A percentile compares a stretch with the other conserved stretches of the same genome.
Conservation (phyloP, 2,888 invertebrate species). For the Mythimna pallens region DNA sequence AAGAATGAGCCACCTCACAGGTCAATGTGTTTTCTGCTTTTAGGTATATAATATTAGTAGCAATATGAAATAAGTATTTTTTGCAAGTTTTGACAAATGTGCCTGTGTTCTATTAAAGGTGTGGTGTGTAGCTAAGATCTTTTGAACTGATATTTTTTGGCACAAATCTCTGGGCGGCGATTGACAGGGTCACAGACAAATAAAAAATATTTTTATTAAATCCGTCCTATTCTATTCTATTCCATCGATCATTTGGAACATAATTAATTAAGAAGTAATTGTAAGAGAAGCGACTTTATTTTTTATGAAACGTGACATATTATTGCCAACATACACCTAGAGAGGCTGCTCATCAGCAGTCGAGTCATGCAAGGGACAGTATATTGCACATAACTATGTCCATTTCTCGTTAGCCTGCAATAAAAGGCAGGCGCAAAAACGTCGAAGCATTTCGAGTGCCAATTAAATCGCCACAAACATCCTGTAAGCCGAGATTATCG, state of each 20-base stretch:
- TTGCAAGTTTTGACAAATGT: too few relatives aligned
- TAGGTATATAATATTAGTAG: too few relatives aligned
- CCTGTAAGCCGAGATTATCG: slow-evolving; percentile 89
- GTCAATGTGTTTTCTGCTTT: too few relatives aligned
- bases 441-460: slow-evolving; percentile 85
- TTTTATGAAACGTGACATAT: slow-evolving; percentile 50
- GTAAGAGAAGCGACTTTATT: slow-evolving; percentile 12
- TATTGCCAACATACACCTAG: slow-evolving; percentile 44
- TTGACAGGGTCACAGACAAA: background rate
- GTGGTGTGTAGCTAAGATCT: too few relatives aligned
- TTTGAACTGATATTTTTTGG: too few relatives aligned
- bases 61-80: too few relatives aligned
- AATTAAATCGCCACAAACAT: slow-evolving; percentile 89
- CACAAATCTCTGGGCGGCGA: background rate
- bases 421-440: slow-evolving; percentile 83
- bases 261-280: slow-evolving; percentile 29
- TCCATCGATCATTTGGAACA: background rate
- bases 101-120: too few relatives aligned
- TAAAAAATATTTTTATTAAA: too few relatives aligned
- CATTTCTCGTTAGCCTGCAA: slow-evolving; percentile 79
- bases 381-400: slow-evolving; percentile 73
- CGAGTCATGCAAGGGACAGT: slow-evolving; percentile 64
- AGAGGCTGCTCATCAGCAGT: slow-evolving; percentile 59
- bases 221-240: too few relatives aligned
- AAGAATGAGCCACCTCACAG: too few relatives aligned